Evolutionary conservation across 2,888 invertebrate genomes (phyloP).

Genomic region (Gymnosoma rotundatum): DNA sequence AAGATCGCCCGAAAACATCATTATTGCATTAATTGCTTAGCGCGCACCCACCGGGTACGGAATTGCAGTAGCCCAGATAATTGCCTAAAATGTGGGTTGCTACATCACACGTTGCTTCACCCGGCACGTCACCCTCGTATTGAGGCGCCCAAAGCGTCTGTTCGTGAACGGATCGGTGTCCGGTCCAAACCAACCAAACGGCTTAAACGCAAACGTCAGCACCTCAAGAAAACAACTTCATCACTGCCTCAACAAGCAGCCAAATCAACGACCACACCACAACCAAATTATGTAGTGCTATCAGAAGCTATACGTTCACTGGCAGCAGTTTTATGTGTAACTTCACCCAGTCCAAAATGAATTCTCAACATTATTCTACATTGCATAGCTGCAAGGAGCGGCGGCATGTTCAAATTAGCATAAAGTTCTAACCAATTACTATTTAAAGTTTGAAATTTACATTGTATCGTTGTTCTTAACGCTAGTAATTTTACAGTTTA

Average conservation of each 20-base stretch:
- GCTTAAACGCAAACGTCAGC: neutral
- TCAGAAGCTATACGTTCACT: neutral
- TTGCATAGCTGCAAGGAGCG: neutral
- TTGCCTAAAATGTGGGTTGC: neutral
- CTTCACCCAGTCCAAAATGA: neutral
- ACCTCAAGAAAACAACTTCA: neutral
- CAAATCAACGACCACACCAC: neutral
- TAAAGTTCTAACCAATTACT: too few species aligned
- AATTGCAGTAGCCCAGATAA: neutral
- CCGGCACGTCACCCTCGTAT: neutral
- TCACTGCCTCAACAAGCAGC: neutral
- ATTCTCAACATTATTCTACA: neutral
- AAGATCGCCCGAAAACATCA: neutral
- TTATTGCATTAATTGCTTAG: neutral
- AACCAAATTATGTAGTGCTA: neutral
- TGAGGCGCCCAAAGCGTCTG: neutral
- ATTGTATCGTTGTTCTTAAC: too few species aligned
- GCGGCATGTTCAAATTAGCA: neutral
- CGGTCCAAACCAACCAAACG: neutral
- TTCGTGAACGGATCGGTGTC: neutral
- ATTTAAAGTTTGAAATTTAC: too few species aligned
- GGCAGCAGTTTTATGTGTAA: too few species aligned
- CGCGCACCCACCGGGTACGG: neutral
- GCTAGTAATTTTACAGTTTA: too few species aligned
- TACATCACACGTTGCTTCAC: neutral